These are phyloP conservation scores for Acanthosepion pharaonis DNA, from an alignment of 2,888 invertebrate genomes.

Conservation along the genomic window DNA sequence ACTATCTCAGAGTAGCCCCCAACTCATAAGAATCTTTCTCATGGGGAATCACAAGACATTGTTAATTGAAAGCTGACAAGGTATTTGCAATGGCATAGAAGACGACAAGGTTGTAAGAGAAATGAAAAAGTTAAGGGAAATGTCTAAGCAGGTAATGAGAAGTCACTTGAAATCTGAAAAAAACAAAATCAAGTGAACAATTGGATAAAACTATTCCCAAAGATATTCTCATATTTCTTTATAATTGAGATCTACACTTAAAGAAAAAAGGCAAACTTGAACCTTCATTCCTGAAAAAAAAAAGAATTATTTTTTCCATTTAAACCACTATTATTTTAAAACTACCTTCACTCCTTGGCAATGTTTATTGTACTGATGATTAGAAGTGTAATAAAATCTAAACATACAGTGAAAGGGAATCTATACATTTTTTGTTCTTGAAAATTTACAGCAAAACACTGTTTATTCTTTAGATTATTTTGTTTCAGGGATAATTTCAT, in stretches of 20 bases:
- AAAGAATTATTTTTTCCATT: no score
- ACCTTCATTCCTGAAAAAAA: no score
- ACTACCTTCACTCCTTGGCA: no score
- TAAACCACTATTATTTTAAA: no score
- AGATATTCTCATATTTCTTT: background rate
- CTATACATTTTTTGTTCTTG: no score
- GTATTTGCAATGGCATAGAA: background rate
- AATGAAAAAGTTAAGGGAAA: background rate
- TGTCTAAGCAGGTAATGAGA: background rate
- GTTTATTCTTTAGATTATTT: no score
- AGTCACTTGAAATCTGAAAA: background rate
- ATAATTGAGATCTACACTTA: background rate
- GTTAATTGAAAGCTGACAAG: background rate
- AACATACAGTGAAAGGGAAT: no score
- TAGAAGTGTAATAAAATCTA: no score
- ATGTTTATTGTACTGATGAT: no score
- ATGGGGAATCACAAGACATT: background rate
- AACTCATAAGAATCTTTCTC: background rate
- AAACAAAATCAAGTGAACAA: background rate
- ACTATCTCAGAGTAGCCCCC: background rate
- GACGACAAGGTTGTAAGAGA: background rate
- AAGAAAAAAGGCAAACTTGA: no score
- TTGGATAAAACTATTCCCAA: background rate
- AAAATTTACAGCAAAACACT: no score
- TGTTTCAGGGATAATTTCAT: no score